These are phyloP conservation scores for Spilogale gracilis DNA, from an alignment of 2,113 vertebrate genomes.

Conservation along the genomic window DNA sequence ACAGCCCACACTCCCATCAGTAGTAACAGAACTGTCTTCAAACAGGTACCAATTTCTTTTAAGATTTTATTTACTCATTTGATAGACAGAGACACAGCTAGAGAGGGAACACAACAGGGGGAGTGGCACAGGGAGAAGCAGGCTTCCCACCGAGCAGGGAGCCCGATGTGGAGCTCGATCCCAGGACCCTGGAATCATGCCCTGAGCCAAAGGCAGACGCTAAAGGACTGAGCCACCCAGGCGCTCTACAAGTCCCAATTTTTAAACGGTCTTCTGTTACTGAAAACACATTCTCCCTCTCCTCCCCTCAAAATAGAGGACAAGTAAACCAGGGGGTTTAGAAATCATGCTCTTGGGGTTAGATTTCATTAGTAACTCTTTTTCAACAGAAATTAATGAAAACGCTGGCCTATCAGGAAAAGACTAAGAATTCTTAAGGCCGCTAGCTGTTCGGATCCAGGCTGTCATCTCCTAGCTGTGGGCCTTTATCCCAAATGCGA, in stretches of 20 bases:
- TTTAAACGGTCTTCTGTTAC: constrained; percentile 13
- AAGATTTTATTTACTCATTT: not conserved
- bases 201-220: too few relatives aligned
- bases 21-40: not conserved
- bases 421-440: not conserved
- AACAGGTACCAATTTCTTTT: not conserved
- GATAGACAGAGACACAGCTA: too few relatives aligned
- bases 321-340: not conserved
- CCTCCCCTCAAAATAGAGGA: not conserved
- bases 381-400: not conserved
- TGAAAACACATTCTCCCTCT: not conserved
- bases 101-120: too few relatives aligned
- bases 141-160: too few relatives aligned
- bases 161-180: too few relatives aligned
- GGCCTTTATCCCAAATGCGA: too few relatives aligned
- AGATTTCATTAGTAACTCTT: constrained; percentile 39
- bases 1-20: not conserved
- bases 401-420: not conserved
- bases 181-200: too few relatives aligned
- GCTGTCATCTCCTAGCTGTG: not conserved
- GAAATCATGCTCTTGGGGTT: not conserved
- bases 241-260: not conserved
- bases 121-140: too few relatives aligned
- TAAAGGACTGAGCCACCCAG: too few relatives aligned
- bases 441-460: not conserved